Conservation (phyloP, 2,797 vertebrate species). For the Eidolon dupreanum region DNA sequence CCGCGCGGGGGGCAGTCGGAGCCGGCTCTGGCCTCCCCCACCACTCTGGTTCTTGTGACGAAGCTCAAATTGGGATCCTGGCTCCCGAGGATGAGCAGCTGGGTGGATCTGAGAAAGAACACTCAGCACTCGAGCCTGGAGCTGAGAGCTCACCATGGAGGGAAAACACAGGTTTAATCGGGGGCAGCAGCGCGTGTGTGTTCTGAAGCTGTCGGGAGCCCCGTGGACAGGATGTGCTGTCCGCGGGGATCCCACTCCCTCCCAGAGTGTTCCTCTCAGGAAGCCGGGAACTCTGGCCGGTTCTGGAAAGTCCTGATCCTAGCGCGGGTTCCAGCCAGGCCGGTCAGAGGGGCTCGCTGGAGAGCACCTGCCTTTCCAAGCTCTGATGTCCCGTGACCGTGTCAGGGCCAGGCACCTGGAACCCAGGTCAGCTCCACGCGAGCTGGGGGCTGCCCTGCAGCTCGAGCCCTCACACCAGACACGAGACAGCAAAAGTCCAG, state of each 20-base stretch:
- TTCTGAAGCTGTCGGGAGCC: background rate
- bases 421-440: accelerated
- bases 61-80: background rate
- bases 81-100: background rate
- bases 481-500: background rate
- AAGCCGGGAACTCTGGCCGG: background rate
- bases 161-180: background rate
- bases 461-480: accelerated
- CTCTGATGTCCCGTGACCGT: accelerated
- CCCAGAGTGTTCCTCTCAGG: background rate
- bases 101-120: background rate
- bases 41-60: background rate
- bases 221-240: background rate
- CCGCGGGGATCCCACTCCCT: background rate
- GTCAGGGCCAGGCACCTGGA: accelerated
- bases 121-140: background rate
- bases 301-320: background rate
- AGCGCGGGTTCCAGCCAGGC: background rate
- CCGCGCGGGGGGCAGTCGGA: accelerated
- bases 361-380: background rate
- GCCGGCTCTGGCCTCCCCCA: accelerated
- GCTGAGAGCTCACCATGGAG: accelerated
- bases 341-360: accelerated
- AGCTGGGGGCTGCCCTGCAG: background rate
- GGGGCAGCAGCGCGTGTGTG: background rate